Base-by-base conservation (phyloP, 2,888 invertebrate genomes). In the Diarsia brunnea region DNA sequence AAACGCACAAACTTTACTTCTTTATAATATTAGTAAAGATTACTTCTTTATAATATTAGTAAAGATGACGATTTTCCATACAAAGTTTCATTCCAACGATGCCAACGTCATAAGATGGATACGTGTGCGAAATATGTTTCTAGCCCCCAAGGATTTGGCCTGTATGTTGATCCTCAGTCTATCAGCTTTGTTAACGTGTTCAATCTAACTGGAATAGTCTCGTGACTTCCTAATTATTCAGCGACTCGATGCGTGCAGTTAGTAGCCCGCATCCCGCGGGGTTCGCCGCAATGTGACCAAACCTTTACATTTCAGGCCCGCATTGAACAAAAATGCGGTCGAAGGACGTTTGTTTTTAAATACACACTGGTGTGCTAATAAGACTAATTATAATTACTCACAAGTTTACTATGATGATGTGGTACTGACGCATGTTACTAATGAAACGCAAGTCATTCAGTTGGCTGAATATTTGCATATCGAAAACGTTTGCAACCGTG, bases 281-380 rank as follows among this genome's bases (percentile, higher is more conserved):
- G 0, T 43, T 43, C 8, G 4, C 16, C 14, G 24, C 43, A 24
- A 0, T 43, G 43, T 24, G 10, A 63, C 63, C 43, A 43, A 24
- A 63, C 63, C 43, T 63, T 63, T 63, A 74, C 55, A 19, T 53
- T 71, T 75, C 63, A 69, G 51, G 55, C 88, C 88, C 88, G 87
- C 88, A 88, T 88, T 67, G 49, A 47, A 51, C 31, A 84, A 84
- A 78, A 84, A 88, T 88, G 87, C 82, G 87, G 84, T 69, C 82
- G 82, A 81, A 88, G 82, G 86, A 81, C 85, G 63, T 61, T 7
- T 19, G 61, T n/a, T 84, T 84, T 78, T 77, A 79, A 83, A 83
- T 81, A 87, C 70, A 67, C 66, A 79, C 53, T 73, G 27, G 61
- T 72, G 69, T 81, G 55, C 12, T 79, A 79, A 84, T 78, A 49